Percentiles rank a stretch among this genome's conserved stretches.
Evolutionary conservation across 2,113 vertebrate genomes (phyloP).

Genomic region (Hippocampus guttulatus): DNA sequence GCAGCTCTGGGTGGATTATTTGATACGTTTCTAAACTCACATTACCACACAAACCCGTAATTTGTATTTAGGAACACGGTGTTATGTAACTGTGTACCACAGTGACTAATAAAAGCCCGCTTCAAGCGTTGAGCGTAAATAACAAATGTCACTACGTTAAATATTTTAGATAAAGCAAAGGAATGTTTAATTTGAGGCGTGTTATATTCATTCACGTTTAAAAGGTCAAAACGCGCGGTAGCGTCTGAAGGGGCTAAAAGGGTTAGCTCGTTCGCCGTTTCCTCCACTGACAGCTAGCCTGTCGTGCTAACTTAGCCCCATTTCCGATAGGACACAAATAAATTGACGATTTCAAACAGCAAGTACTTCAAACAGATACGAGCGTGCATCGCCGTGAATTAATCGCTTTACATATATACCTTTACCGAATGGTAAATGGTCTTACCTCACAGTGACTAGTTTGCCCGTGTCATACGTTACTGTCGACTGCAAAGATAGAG

Average conservation of each 20-base stretch:
- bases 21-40: background rate
- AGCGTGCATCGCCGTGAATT: rapidly evolving
- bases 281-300: conserved; percentile 59
- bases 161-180: background rate
- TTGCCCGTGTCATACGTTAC: conserved; percentile 18
- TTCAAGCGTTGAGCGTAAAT: background rate
- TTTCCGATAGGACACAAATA: conserved; percentile 31
- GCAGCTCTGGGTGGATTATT: conserved; percentile 2
- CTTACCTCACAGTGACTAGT: conserved; percentile 43
- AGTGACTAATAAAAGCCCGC: conserved; percentile 18
- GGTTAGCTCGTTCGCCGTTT: conserved; percentile 35
- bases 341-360: background rate
- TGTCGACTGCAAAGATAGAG: conserved; percentile 40
- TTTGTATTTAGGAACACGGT: conserved; percentile 55
- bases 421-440: conserved; percentile 3
- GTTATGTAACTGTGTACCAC: conserved; percentile 52
- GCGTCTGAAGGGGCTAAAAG: conserved; percentile 1
- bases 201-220: too few relatives aligned
- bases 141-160: background rate
- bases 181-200: background rate
- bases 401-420: background rate
- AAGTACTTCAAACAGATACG: rapidly evolving
- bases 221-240: background rate
- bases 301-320: conserved; percentile 38
- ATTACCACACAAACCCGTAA: conserved; percentile 16